A percentile compares a stretch with the other conserved stretches of the same genome.
Evolutionary conservation across 2,888 invertebrate species (phyloP).

Genomic region (Nasonia oneida): DNA sequence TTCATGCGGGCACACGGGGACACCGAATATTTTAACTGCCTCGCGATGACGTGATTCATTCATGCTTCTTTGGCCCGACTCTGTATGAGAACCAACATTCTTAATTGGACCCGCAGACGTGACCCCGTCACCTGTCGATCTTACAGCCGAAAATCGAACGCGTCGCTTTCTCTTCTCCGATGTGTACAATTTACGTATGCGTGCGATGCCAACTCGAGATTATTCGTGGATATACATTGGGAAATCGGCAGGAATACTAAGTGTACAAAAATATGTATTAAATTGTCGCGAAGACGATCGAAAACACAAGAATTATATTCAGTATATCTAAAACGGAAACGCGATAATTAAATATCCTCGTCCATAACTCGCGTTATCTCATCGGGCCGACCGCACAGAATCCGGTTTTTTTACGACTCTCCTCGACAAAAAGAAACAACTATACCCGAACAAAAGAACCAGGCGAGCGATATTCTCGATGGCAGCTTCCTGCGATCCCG

Average conservation of each 20-base stretch:
- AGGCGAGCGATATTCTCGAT: neutral
- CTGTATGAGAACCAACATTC: neutral
- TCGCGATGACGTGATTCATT: slow-evolving; percentile 7
- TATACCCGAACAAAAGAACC: neutral
- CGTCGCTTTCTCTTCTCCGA: neutral
- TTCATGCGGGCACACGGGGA: neutral
- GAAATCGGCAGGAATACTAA: neutral
- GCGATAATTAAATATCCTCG: neutral
- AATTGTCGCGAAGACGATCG: neutral
- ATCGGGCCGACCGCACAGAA: neutral
- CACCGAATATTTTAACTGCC: neutral
- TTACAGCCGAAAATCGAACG: neutral
- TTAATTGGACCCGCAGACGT: neutral
- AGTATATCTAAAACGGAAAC: neutral
- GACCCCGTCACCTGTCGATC: neutral
- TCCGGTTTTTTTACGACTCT: slow-evolving; percentile 28
- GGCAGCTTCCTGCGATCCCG: slow-evolving; percentile 35
- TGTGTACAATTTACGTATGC: too few species aligned
- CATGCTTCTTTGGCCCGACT: neutral
- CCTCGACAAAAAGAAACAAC: neutral
- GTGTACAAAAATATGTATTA: neutral
- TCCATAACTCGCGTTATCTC: slow-evolving; percentile 39
- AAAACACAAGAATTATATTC: neutral
- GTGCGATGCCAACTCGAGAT: neutral
- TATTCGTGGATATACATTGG: neutral